Evolutionary conservation across 2,113 vertebrate species (phyloP).

Genomic region (Boleophthalmus pectinirostris): DNA sequence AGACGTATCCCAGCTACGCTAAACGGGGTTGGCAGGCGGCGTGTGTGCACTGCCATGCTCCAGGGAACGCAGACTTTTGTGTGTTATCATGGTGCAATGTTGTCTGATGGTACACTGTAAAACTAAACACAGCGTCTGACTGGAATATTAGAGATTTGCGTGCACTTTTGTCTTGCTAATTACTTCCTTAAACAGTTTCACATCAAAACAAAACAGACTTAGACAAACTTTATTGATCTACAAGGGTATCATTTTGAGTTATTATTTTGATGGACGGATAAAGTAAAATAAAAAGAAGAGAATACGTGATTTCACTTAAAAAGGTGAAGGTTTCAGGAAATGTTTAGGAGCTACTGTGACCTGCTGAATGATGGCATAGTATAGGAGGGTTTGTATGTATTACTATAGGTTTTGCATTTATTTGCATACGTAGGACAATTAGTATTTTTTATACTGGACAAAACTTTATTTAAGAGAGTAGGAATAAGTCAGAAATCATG

Average conservation of each 20-base stretch:
- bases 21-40: conserved; percentile 75
- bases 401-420: neutral
- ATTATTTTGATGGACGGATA: too few relatives aligned
- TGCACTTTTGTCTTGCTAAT: neutral
- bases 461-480: neutral
- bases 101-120: neutral
- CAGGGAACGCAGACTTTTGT: conserved; percentile 47
- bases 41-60: conserved; percentile 75
- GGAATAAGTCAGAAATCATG: too few relatives aligned
- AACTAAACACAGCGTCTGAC: neutral
- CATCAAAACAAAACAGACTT: too few relatives aligned
- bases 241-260: too few relatives aligned
- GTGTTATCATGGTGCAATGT: conserved; percentile 10
- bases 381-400: neutral
- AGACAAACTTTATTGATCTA: too few relatives aligned
- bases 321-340: too few relatives aligned
- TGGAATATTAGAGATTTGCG: neutral
- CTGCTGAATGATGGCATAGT: too few relatives aligned
- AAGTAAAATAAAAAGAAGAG: too few relatives aligned
- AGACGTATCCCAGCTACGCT: conserved; percentile 62
- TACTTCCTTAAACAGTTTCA: neutral
- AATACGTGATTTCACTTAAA: too few relatives aligned
- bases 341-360: too few relatives aligned
- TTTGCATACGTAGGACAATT: too few relatives aligned
- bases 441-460: neutral